These are phyloP conservation scores for Eulemur rufifrons DNA, from an alignment of 2,113 vertebrate genomes.

Conservation along the genomic window DNA sequence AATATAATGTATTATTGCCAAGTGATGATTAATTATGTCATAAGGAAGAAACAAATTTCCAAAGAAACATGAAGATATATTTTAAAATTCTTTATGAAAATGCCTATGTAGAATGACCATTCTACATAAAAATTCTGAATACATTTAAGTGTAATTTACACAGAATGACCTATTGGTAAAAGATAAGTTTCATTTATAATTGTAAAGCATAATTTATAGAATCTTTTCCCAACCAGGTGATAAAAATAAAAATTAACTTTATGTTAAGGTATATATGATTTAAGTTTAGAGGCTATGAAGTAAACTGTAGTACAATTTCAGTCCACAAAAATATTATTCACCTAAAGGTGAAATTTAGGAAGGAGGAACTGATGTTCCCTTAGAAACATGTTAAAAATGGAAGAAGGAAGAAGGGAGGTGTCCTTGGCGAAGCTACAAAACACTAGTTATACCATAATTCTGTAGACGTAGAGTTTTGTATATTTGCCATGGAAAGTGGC, in stretches of 20 bases:
- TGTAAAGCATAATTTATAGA: neutral
- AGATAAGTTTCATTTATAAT: neutral
- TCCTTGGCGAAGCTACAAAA: neutral
- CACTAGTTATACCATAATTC: neutral
- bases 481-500: neutral
- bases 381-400: neutral
- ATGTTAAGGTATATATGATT: neutral
- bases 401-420: neutral
- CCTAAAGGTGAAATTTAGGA: neutral
- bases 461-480: neutral
- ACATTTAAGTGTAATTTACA: neutral
- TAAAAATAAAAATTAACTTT: constrained; percentile 11
- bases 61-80: neutral
- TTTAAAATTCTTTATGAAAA: constrained; percentile 10
- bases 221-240: neutral
- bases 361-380: neutral
- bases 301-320: neutral
- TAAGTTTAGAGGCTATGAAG: neutral
- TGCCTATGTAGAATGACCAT: neutral
- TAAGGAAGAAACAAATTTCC: neutral
- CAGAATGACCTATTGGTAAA: neutral
- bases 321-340: neutral
- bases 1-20: neutral
- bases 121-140: neutral
- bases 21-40: neutral